Evolutionary conservation across 2,797 vertebrate species (phyloP).

Genomic region (Masticophis lateralis): DNA sequence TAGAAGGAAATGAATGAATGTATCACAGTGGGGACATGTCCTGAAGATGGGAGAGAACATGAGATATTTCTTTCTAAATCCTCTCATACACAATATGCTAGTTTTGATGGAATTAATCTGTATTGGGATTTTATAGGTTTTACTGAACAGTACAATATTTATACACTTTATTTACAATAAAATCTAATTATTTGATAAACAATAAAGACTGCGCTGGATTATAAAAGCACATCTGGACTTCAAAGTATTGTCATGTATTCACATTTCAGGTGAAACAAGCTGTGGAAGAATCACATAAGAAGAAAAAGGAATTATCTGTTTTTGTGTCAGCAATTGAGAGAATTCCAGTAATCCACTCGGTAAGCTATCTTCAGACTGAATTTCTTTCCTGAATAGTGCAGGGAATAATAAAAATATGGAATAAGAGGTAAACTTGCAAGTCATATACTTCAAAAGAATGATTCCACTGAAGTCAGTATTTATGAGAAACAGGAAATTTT

Average conservation of each 20-base stretch:
- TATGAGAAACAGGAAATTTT: neutral
- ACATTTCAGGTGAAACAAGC: constrained; percentile 32
- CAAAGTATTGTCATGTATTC: neutral
- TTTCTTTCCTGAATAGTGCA: neutral
- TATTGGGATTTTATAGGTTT: neutral
- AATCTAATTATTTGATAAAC: neutral
- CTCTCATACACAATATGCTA: neutral
- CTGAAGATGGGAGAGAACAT: neutral
- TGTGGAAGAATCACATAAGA: constrained; percentile 40
- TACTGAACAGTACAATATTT: neutral
- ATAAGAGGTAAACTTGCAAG: neutral
- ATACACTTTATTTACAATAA: neutral
- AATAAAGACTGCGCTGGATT: neutral
- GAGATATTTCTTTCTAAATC: neutral
- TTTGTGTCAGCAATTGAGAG: constrained; percentile 56
- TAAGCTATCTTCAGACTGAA: constrained; percentile 32
- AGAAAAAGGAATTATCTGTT: constrained; percentile 33
- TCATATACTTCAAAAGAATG: neutral
- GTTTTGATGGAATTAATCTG: neutral
- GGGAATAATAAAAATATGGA: neutral
- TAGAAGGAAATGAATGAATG: neutral
- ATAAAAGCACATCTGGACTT: neutral
- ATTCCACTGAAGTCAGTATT: neutral
- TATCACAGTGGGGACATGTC: neutral
- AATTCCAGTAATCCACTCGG: constrained; percentile 29